These are phyloP conservation scores for Uloborus diversus DNA, from an alignment of 1,140 invertebrate species.

Conservation along the genomic window DNA sequence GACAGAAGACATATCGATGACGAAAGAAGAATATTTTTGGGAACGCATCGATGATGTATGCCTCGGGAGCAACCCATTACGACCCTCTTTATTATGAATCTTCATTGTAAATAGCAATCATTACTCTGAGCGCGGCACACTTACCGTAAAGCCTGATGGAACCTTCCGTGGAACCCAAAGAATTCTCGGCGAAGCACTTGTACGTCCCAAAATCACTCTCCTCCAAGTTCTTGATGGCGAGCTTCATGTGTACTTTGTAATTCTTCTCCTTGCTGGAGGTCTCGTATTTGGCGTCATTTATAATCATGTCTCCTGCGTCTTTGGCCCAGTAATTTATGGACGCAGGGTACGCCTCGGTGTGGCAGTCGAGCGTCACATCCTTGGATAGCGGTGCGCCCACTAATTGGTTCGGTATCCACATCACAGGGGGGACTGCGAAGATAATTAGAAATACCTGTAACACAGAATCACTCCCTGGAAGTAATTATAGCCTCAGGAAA, in stretches of 20 bases:
- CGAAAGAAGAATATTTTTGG: too few relatives aligned
- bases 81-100: too few relatives aligned
- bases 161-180: constrained; percentile 90
- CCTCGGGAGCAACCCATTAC: too few relatives aligned
- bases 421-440: constrained; percentile 65
- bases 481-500: constrained; percentile 52
- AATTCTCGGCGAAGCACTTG: constrained; percentile 91
- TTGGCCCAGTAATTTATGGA: constrained; percentile 61
- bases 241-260: constrained; percentile 60
- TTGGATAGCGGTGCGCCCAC: constrained; percentile 65
- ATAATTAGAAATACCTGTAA: constrained; percentile 54
- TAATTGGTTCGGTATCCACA: constrained; percentile 68
- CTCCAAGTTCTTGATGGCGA: constrained; percentile 58
- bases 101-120: too few relatives aligned
- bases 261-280: constrained; percentile 56
- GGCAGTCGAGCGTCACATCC: constrained; percentile 66
- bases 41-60: too few relatives aligned
- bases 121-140: too few relatives aligned
- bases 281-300: constrained; percentile 58
- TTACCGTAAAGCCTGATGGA: constrained; percentile 90
- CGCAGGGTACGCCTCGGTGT: constrained; percentile 63
- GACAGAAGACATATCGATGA: too few relatives aligned
- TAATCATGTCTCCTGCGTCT: constrained; percentile 59
- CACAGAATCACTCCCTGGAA: constrained; percentile 36
- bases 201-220: constrained; percentile 82